Conservation (phyloP, 2,113 vertebrate genomes). For the Dasyornis broadbenti region DNA sequence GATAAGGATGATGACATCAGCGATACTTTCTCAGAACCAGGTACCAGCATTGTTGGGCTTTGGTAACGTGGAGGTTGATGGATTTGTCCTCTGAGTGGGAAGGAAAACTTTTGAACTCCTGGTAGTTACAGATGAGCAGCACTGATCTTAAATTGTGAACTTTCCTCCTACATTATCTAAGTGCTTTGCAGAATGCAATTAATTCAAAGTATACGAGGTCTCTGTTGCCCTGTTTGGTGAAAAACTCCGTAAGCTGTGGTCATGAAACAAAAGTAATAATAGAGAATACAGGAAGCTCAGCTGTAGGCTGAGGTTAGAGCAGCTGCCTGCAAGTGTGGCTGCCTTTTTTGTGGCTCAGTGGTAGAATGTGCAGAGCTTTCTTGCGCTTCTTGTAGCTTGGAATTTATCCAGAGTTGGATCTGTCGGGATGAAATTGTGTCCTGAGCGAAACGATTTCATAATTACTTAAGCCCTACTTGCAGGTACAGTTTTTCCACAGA, state of each 20-base stretch:
- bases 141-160: not conserved
- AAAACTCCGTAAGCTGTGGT: not conserved
- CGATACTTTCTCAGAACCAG: constrained; percentile 96
- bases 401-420: not conserved
- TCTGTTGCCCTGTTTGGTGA: not conserved
- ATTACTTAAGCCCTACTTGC: not conserved
- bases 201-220: not conserved
- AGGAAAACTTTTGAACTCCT: not conserved
- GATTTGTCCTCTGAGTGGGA: not conserved
- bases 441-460: not conserved
- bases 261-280: not conserved
- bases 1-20: constrained; percentile 98
- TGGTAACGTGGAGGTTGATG: not conserved
- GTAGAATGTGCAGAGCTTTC: not conserved
- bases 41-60: constrained; percentile 60
- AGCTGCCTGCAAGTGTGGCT: not conserved
- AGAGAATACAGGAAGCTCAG: not conserved
- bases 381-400: not conserved
- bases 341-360: not conserved
- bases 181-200: not conserved
- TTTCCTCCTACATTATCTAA: not conserved
- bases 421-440: not conserved
- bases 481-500: not conserved
- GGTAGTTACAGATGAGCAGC: not conserved
- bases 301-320: not conserved